These are phyloP conservation scores for Deroplatys truncata DNA, from an alignment of 2,888 invertebrate species.

Conservation along the genomic window DNA sequence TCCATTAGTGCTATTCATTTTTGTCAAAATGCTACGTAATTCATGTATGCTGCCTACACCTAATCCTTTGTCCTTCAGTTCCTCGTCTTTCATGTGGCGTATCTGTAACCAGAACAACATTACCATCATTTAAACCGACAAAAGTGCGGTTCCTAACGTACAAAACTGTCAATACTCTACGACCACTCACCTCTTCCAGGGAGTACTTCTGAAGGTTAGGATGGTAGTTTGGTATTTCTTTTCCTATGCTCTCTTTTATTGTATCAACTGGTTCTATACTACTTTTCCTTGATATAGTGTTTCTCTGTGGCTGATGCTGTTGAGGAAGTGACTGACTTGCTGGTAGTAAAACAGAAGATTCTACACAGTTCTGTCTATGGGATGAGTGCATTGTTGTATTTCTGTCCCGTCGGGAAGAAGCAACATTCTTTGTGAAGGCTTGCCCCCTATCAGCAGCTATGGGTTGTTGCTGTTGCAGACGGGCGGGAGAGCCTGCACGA, in stretches of 20 bases:
- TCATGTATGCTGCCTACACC: slow-evolving; percentile 51
- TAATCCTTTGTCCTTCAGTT: slow-evolving; percentile 55
- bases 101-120: slow-evolving; percentile 45
- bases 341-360: slow-evolving; percentile 32
- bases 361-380: slow-evolving; percentile 40
- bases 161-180: not conserved
- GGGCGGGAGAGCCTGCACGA: slow-evolving; percentile 63
- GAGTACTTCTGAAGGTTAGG: slow-evolving; percentile 43
- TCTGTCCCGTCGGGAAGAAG: not conserved
- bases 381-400: slow-evolving; percentile 19
- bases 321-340: slow-evolving; percentile 33
- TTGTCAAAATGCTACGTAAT: slow-evolving; percentile 55
- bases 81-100: slow-evolving; percentile 59
- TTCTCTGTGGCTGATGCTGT: slow-evolving; percentile 34
- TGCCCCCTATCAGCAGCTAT: slow-evolving; percentile 27
- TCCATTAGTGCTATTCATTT: slow-evolving; percentile 25
- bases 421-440: not conserved
- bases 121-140: too few relatives aligned
- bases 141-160: not conserved
- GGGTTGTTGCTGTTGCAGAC: slow-evolving; percentile 45
- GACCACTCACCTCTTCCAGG: slow-evolving; percentile 43
- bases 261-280: slow-evolving; percentile 37
- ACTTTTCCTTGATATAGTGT: slow-evolving; percentile 35
- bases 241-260: slow-evolving; percentile 40
- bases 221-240: slow-evolving; percentile 42